A percentile compares a stretch with the other conserved stretches of the same genome.
These are phyloP conservation scores for Hiodon alosoides DNA, from an alignment of 2,113 vertebrate genomes.

Conservation along the genomic window DNA sequence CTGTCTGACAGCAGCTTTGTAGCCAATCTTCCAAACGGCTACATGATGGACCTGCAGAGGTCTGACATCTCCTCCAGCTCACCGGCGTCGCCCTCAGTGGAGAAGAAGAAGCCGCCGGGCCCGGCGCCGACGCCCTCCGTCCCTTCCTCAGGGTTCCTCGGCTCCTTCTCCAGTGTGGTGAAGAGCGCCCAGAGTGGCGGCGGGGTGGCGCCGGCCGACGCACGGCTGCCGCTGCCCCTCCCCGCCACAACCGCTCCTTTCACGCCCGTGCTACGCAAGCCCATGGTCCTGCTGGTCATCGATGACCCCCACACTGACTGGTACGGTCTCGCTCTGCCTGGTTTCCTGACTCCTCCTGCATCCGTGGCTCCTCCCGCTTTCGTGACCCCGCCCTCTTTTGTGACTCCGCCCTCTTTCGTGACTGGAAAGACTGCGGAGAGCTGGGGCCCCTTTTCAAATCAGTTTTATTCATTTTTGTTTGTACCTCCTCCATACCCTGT, in stretches of 20 bases:
- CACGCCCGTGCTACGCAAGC: conserved; percentile 57
- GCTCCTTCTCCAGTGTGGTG: conserved; percentile 91
- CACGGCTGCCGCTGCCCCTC: conserved; percentile 54
- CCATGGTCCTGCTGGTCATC: conserved; percentile 81
- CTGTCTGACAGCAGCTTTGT: conserved; percentile 96
- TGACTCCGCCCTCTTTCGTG: no score
- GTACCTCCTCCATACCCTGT: no score
- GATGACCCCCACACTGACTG: conserved; percentile 90
- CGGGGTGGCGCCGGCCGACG: conserved; percentile 72
- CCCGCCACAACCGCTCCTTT: conserved; percentile 14
- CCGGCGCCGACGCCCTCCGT: conserved; percentile 38
- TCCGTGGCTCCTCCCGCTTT: neutral
- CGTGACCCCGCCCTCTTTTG: no score
- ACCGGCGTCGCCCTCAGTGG: conserved; percentile 69
- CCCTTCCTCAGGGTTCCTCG: conserved; percentile 74
- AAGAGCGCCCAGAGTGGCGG: conserved; percentile 74
- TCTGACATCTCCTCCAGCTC: conserved; percentile 75
- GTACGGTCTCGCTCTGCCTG: conserved; percentile 59
- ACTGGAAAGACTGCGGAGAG: no score
- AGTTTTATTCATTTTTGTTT: no score
- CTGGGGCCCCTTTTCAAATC: no score
- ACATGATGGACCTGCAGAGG: conserved; percentile 91
- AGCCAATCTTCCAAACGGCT: conserved; percentile 92
- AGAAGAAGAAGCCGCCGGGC: conserved; percentile 53
- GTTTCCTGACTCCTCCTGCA: neutral